Evolutionary conservation across 2,797 vertebrate genomes (phyloP).

Genomic region (Rhabdomys pumilio): DNA sequence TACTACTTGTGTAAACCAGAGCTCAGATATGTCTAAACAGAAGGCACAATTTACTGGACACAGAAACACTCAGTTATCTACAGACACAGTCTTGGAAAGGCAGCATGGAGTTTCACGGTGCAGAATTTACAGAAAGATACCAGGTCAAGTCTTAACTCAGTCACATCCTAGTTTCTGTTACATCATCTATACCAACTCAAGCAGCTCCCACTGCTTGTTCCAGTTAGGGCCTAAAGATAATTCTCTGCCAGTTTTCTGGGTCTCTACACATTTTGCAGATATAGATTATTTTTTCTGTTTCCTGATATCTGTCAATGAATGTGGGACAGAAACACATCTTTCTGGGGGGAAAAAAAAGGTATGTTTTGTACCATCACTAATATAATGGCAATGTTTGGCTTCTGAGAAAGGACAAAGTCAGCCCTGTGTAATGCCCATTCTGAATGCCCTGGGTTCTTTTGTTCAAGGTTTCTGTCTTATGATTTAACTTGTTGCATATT

Average conservation of each 20-base stretch:
- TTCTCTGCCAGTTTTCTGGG: not conserved
- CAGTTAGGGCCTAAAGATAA: not conserved
- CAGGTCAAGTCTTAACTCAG: not conserved
- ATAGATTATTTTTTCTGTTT: not conserved
- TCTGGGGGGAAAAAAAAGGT: constrained; percentile 10
- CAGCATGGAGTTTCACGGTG: not conserved
- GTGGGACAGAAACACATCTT: not conserved
- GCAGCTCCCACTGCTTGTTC: not conserved
- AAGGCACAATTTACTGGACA: not conserved
- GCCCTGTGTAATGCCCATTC: not conserved
- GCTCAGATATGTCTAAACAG: not conserved
- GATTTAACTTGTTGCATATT: not conserved
- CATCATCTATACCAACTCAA: not conserved
- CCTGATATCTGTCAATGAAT: not conserved
- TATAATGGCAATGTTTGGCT: not conserved
- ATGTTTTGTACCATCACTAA: not conserved
- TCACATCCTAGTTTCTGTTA: constrained; percentile 7
- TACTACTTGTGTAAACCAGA: not conserved
- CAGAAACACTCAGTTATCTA: not conserved
- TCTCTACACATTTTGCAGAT: not conserved
- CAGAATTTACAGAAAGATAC: not conserved
- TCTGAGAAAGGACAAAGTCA: not conserved
- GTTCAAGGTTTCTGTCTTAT: not conserved
- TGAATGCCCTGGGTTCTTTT: not conserved
- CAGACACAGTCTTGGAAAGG: not conserved